Evolutionary conservation across 2,888 invertebrate species (phyloP), one percentile per base, ranked within the genome.

Genomic region (Heliconius charithonia): DNA sequence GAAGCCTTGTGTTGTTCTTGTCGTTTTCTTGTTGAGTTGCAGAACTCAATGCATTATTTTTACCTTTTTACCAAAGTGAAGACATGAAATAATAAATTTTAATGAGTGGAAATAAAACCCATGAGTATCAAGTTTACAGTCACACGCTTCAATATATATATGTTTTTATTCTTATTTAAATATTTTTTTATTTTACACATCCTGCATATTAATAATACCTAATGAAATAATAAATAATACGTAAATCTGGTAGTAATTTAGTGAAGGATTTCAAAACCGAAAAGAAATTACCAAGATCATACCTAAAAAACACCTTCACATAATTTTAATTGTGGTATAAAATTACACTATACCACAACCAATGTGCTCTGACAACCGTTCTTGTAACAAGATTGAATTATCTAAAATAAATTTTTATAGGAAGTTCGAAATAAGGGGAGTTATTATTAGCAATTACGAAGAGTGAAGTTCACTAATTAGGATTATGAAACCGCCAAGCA

Each of bases 401-500:
- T 79, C 66, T 74, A 81, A 73, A 76, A 75, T 77, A 59, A 69
- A 78, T 67, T 77, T 80, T 80, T 76, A 63, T 78, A 67, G 59
- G 71, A 75, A 80, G 66, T 80, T 78, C 2, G 62, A 73, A 77
- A 76, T 82, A 84, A 77, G 82, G 82, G 81, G 80, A 79, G 83
- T 86, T 81, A 83, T 83, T 80, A 84, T 84, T 84, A 81, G 82
- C 82, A 85, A 85, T 87, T 86, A 85, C 81, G 82, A 82, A 81
- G 83, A 83, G 84, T 84, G 86, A 87, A 80, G 85, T 89, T 89
- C 86, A 83, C 85, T 87, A 87, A 89, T 89, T 87, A 88, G 82
- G 81, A 79, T 83, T 78, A 83, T 83, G 81, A 83, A 84, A 83
- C 85, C 84, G 82, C 85, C 84, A 85, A 87, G 83, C 85, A 85